These are phyloP conservation scores for Trachymyrmex septentrionalis DNA, from an alignment of 1,140 invertebrate genomes.

Conservation along the genomic window DNA sequence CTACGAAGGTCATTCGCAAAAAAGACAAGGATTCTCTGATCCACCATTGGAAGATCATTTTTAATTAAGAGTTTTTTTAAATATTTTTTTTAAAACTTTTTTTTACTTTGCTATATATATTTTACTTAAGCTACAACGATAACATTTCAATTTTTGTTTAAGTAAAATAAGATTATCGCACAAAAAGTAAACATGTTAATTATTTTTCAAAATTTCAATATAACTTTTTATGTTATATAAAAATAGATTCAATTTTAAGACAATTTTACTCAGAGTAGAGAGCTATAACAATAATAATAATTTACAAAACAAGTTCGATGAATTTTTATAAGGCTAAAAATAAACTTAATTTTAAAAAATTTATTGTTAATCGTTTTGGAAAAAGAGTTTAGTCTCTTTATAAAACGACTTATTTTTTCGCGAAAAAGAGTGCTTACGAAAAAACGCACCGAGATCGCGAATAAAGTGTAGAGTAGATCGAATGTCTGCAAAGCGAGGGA, in stretches of 20 bases:
- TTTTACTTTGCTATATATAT: background rate
- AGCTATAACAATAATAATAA: background rate
- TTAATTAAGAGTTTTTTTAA: background rate
- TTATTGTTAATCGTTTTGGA: background rate
- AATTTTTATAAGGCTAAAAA: background rate
- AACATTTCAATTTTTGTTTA: background rate
- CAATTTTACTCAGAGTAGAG: background rate
- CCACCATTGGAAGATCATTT: background rate
- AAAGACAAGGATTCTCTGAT: background rate
- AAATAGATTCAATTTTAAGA: background rate
- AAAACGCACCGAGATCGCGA: background rate
- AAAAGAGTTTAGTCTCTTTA: background rate
- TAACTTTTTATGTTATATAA: background rate
- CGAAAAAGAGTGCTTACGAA: background rate
- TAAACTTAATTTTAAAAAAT: background rate
- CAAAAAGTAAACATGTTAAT: slow-evolving; percentile 20
- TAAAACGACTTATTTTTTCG: background rate
- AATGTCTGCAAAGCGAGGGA: background rate
- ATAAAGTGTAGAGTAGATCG: background rate
- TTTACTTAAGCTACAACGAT: background rate
- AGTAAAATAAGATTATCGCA: background rate
- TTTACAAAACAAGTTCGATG: background rate
- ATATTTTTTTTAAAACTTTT: background rate
- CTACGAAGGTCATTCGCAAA: background rate
- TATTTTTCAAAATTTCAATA: background rate